Percentiles rank a stretch among this genome's conserved stretches.
These are phyloP conservation scores for Stratiomys singularior DNA, from an alignment of 2,888 invertebrate genomes.

Conservation along the genomic window DNA sequence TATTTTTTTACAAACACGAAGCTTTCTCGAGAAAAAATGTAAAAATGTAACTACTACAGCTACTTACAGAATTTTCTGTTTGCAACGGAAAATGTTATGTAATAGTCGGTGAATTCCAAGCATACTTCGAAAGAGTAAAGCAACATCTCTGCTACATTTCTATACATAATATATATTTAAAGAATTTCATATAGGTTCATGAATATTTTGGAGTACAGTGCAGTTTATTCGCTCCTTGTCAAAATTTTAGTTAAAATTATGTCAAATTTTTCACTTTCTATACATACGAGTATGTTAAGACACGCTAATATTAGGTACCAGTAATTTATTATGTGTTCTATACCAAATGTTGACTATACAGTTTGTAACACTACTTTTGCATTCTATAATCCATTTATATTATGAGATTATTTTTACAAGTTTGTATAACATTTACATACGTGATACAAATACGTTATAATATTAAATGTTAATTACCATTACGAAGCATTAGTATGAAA, in stretches of 20 bases:
- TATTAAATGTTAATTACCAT: slow-evolving; percentile 41
- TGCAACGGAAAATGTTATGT: no score
- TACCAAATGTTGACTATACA: slow-evolving; percentile 8
- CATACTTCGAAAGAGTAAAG: no score
- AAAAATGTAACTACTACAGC: no score
- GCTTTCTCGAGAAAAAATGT: no score
- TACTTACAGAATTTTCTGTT: no score
- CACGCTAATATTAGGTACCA: slow-evolving; percentile 53
- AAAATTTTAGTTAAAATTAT: neutral
- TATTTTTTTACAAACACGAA: no score
- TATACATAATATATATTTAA: no score
- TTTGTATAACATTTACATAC: slow-evolving; percentile 29
- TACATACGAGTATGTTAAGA: slow-evolving; percentile 50
- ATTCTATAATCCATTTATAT: slow-evolving; percentile 3
- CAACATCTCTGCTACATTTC: no score
- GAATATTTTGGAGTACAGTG: no score
- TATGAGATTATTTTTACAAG: slow-evolving; percentile 6
- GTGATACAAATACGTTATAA: slow-evolving; percentile 22
- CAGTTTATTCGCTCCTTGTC: neutral
- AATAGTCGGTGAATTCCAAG: no score
- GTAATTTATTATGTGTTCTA: slow-evolving; percentile 38
- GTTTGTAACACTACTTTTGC: neutral
- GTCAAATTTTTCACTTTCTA: slow-evolving; percentile 20
- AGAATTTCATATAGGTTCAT: no score
- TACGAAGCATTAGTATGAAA: slow-evolving; percentile 28